These are phyloP conservation scores for Ceratina japonica DNA, from an alignment of 1,140 invertebrate genomes.

Conservation along the genomic window DNA sequence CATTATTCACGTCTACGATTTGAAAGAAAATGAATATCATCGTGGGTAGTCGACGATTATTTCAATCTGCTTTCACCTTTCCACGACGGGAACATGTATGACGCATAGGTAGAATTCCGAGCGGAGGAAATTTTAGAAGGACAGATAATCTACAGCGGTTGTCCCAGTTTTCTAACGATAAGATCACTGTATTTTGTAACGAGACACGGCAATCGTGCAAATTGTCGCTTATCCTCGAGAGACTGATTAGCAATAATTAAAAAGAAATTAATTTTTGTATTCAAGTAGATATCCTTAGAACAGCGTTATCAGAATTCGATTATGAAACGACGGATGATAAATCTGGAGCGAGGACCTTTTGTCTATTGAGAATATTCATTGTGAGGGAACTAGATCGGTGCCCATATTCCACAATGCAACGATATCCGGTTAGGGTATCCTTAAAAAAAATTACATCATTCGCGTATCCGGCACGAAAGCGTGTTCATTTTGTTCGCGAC, in stretches of 20 bases:
- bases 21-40: neutral
- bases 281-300: too few species aligned
- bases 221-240: neutral
- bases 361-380: neutral
- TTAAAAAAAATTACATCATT: constrained; percentile 40
- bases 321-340: too few species aligned
- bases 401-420: neutral
- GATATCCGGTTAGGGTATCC: constrained; percentile 14
- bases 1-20: neutral
- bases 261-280: too few species aligned
- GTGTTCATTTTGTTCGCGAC: neutral
- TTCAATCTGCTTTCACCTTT: constrained; percentile 66
- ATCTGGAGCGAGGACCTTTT: too few species aligned
- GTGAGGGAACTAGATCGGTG: neutral
- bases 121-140: constrained; percentile 14
- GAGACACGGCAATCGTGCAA: neutral
- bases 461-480: constrained; percentile 34
- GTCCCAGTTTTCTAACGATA: constrained; percentile 19
- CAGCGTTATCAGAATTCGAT: too few species aligned
- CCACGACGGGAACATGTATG: constrained; percentile 31
- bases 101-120: neutral
- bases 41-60: constrained; percentile 30
- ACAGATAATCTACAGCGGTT: neutral
- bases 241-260: too few species aligned
- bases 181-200: neutral